Evolutionary conservation across 2,888 invertebrate species (phyloP), one percentile per base, ranked within the genome.

Genomic region (Operophtera brumata): DNA sequence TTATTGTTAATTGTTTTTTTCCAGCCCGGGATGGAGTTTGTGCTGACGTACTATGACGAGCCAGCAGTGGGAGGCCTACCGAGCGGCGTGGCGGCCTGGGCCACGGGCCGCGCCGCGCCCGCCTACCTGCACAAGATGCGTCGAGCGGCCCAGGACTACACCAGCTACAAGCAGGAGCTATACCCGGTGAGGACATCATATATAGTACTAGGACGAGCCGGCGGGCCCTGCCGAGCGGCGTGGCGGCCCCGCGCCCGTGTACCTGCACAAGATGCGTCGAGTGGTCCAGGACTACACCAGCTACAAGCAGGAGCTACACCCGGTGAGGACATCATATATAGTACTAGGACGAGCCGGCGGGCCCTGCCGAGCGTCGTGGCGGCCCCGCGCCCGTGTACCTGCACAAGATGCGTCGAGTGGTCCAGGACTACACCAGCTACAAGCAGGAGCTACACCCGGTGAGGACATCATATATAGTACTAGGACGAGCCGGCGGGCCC

Each of bases 1-100:
- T n/a, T n/a, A n/a, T n/a, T n/a, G n/a, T 30, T 45, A 11, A 32
- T 12, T 14, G 30, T n/a, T 28, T 39, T 10, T 48, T 10, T 26
- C 20, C 78, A 94, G 91, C 90, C 91, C 13, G 95, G 96, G 9
- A 92, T 95, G 71, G 95, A 97, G 79, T 97, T 96, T 82, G 94
- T 94, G 34, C 83, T 97, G 35, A 97, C 96, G 0, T 97, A 97
- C 82, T 97, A 94, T 81, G 97, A 97, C 77, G 95, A 96, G 88
- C 96, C 97, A 7, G 96, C 96, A 0, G 91, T 95, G 13, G 93
- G 94, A 54, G 93, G 96, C 51, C 94, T 96, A 52, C 92, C 94
- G 11, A 88, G 94, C 2, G 93, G 94, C 44, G 93, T 97, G 68
- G 95, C 96, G 0, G 90, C 94, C 7, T 97, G 96, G 96, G 96